phyloP scores from a whole-genome alignment of 2,888 invertebrate genomes.

The Steinernema carpocapsae region DNA sequence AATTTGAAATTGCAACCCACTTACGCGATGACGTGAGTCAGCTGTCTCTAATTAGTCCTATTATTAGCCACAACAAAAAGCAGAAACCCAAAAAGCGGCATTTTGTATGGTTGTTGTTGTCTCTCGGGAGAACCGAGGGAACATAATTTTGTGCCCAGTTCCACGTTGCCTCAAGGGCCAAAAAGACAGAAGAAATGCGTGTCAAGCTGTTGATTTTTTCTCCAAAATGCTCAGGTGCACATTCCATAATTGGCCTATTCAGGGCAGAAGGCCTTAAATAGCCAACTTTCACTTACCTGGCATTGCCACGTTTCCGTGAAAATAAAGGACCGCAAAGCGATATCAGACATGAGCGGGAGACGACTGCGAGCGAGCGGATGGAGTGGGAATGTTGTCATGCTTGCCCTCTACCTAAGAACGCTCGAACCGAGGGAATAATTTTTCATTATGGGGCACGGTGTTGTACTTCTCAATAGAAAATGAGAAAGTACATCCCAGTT shows the following conservation, averaged over 20 bases:
- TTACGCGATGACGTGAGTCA: too few species aligned
- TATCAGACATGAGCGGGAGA: neutral
- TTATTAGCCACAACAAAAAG: too few species aligned
- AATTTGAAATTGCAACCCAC: too few species aligned
- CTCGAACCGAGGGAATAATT: constrained; percentile 1
- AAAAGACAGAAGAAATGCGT: too few species aligned
- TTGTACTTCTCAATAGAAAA: constrained; percentile 22
- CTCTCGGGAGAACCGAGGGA: neutral
- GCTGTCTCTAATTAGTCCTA: too few species aligned
- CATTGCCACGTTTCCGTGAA: neutral
- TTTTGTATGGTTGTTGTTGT: too few species aligned
- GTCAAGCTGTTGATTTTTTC: too few species aligned
- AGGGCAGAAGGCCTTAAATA: neutral
- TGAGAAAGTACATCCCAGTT: neutral
- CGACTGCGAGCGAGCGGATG: neutral
- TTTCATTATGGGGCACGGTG: neutral
- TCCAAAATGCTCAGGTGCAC: neutral
- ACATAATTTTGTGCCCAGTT: neutral
- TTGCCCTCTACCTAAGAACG: neutral
- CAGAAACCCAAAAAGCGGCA: too few species aligned
- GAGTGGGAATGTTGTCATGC: constrained; percentile 17
- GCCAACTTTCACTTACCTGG: neutral
- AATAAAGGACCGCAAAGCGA: neutral
- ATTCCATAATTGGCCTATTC: neutral
- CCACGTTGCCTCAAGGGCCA: neutral